phyloP scores from a whole-genome alignment of 2,888 invertebrate genomes.

The Nomada ferruginata region DNA sequence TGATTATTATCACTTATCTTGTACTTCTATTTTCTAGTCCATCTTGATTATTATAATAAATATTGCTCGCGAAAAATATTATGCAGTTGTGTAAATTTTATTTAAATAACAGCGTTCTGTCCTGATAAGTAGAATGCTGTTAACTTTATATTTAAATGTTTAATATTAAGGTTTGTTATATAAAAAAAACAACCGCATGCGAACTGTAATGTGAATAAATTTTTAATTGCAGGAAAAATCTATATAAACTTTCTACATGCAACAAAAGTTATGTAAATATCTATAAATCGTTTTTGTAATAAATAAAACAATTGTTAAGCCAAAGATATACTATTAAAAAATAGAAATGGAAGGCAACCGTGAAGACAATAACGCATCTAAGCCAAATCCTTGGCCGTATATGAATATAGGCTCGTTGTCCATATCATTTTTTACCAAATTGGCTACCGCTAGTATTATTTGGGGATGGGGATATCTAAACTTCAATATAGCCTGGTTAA shows the following conservation, averaged over 20 bases:
- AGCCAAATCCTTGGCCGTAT: constrained; percentile 75
- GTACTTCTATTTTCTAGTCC: neutral
- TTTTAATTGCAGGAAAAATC: constrained; percentile 8
- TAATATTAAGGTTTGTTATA: neutral
- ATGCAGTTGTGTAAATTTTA: neutral
- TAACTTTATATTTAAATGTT: neutral
- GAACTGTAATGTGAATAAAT: neutral
- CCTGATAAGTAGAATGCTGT: neutral
- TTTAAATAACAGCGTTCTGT: neutral
- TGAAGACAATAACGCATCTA: constrained; percentile 42
- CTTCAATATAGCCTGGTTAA: constrained; percentile 95
- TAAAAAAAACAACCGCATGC: neutral
- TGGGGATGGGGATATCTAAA: constrained; percentile 94
- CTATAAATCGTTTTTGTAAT: neutral
- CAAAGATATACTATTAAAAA: neutral
- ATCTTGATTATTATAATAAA: neutral
- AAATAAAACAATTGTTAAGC: constrained; percentile 3
- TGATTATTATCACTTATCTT: neutral
- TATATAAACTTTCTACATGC: constrained; percentile 1
- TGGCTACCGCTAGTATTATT: constrained; percentile 90
- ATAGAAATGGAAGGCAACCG: constrained; percentile 58
- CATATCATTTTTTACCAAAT: constrained; percentile 74
- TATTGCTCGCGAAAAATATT: neutral
- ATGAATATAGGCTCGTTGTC: constrained; percentile 78
- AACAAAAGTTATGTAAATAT: constrained; percentile 26